Conservation (phyloP, 2,888 invertebrate genomes). For the Parnassius apollo region DNA sequence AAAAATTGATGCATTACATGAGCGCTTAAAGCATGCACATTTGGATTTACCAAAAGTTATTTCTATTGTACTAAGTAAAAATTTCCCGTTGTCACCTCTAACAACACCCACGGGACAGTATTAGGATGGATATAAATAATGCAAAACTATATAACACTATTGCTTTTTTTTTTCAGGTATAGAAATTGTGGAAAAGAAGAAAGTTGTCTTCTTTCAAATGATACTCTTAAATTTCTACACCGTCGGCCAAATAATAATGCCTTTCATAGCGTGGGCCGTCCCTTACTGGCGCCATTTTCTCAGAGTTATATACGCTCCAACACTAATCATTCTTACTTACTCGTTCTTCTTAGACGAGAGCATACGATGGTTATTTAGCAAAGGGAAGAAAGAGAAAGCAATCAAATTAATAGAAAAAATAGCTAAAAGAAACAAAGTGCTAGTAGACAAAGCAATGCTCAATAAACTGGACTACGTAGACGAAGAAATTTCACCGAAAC, state of each 20-base stretch:
- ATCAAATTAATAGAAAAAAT: constrained; percentile 61
- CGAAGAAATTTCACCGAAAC: constrained; percentile 45
- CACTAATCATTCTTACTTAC: constrained; percentile 62
- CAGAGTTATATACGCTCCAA: constrained; percentile 67
- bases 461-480: constrained; percentile 57
- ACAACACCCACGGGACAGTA: no score
- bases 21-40: no score
- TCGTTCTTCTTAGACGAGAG: constrained; percentile 70
- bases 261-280: constrained; percentile 66
- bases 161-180: constrained; percentile 50
- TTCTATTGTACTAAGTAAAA: no score
- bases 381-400: constrained; percentile 59
- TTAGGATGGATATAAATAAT: not conserved
- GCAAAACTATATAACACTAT: not conserved
- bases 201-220: constrained; percentile 67
- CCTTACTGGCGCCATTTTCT: constrained; percentile 73
- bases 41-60: no score
- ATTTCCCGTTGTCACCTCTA: no score
- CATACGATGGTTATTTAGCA: constrained; percentile 72
- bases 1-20: no score
- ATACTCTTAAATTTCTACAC: constrained; percentile 71
- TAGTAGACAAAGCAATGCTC: constrained; percentile 50
- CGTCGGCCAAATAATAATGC: constrained; percentile 63
- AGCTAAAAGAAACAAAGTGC: constrained; percentile 57
- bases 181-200: constrained; percentile 69